Evolutionary conservation across 2,797 vertebrate genomes (phyloP), one percentile per base, ranked within the genome.

Genomic region (Fringilla coelebs): DNA sequence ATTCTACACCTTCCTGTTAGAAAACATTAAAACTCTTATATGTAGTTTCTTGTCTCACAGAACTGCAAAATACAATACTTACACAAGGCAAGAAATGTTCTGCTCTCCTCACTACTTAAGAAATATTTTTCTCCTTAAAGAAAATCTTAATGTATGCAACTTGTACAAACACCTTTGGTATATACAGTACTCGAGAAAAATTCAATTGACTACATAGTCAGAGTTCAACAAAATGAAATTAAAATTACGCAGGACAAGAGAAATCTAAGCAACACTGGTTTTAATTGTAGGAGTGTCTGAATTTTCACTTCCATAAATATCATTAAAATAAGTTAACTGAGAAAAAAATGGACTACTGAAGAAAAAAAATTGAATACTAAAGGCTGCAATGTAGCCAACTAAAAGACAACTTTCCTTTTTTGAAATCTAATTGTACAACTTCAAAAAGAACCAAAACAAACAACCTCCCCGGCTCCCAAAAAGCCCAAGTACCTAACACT

Each of bases 401-500:
- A 13, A 68, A 77, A 84, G n/a, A 45, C 2, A 58, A 2, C 9
- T 62, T 91, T 63, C 11, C 10, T 68, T 54, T 68, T 45, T 17
- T 6, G 3, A 77, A 80, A 66, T 67, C 20, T 61, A 74, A 66
- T 1, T 24, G 17, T 19, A 58, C 20, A 31, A 7, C 13, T 72
- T 20, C 20, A 60, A 41, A 83, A 58, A 65, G 21, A 17, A 7
- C 6, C 29, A 46, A 41, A 89, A 19, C 19, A 65, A 63, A 17
- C 6, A 51, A 43, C 10, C 12, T 21, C 6, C 1, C 7, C 17
- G 3, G 4, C 10, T 1, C 3, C 7, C 3, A 70, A 15, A 14
- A 16, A 3, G 0, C 7, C 8, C 12, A 66, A 46, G 11, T 5
- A 55, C 10, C 13, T 10, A 40, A 17, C 24, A 74, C 4, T 25